These are phyloP conservation scores for Zosterops japonicus DNA, from an alignment of 2,113 vertebrate species.

Conservation along the genomic window DNA sequence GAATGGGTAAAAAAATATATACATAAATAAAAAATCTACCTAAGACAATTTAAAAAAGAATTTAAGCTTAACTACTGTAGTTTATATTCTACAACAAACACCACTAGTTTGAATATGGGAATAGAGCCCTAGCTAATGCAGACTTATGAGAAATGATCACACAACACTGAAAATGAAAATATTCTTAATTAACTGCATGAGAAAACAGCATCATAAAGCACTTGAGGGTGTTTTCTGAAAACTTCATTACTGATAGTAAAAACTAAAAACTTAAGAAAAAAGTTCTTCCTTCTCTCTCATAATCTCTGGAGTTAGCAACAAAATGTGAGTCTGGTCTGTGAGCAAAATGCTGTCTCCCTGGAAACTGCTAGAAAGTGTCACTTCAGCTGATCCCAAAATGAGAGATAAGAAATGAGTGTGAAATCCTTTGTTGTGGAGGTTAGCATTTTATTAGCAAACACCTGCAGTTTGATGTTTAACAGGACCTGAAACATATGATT, in stretches of 20 bases:
- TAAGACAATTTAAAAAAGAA: neutral
- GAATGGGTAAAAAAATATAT: neutral
- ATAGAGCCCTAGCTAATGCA: neutral
- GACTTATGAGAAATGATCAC: neutral
- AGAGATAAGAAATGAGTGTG: neutral
- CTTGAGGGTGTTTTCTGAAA: neutral
- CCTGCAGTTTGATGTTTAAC: neutral
- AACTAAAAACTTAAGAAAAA: neutral
- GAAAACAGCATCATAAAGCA: neutral
- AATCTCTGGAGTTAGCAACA: neutral
- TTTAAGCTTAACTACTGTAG: neutral
- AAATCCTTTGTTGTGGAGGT: neutral
- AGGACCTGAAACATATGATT: neutral
- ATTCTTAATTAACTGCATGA: constrained; percentile 36
- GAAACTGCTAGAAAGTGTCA: constrained; percentile 2
- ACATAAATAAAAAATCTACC: neutral
- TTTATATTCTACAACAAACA: neutral
- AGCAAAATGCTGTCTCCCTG: neutral
- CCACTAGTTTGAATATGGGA: neutral
- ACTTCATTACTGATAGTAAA: neutral
- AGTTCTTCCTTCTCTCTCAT: neutral
- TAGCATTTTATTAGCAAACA: constrained; percentile 26
- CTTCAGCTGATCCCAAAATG: neutral
- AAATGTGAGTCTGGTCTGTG: neutral
- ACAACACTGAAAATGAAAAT: neutral